Conservation (phyloP, 1,140 invertebrate species). For the Coboldia fuscipes region DNA sequence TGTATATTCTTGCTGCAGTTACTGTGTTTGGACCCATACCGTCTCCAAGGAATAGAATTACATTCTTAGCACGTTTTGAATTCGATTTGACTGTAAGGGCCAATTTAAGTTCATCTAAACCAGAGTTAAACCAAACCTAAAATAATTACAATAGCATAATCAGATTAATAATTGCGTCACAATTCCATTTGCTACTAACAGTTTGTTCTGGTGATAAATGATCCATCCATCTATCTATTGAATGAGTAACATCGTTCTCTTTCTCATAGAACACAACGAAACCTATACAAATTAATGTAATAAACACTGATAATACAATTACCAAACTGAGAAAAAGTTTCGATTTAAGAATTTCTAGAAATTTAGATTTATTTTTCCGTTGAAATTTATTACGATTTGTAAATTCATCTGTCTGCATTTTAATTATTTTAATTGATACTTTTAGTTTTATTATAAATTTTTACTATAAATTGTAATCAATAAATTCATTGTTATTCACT, state of each 20-base stretch:
- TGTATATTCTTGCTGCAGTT: slow-evolving; percentile 61
- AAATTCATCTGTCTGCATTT: no score
- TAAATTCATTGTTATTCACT: no score
- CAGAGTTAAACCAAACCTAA: slow-evolving; percentile 15
- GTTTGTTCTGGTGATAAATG: slow-evolving; percentile 11
- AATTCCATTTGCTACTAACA: no score
- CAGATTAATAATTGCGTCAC: no score
- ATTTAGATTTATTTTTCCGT: no score
- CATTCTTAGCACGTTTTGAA: slow-evolving; percentile 54
- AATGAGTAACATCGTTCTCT: slow-evolving; percentile 8
- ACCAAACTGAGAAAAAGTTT: slow-evolving; percentile 11
- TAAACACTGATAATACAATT: slow-evolving; percentile 7
- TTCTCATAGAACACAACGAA: slow-evolving; percentile 16
- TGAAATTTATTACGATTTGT: no score
- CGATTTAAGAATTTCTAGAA: slow-evolving; percentile 10
- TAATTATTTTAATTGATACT: no score
- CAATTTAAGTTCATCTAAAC: slow-evolving; percentile 30
- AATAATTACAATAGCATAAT: no score
- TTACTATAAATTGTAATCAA: no score
- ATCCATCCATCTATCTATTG: slow-evolving; percentile 11
- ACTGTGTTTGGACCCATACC: slow-evolving; percentile 84
- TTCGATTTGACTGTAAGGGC: slow-evolving; percentile 35
- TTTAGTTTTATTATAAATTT: no score
- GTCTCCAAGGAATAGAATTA: slow-evolving; percentile 81
- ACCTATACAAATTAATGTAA: slow-evolving; percentile 15